These are phyloP conservation scores for Notoglanidium macrostoma DNA, from an alignment of 2,797 vertebrate genomes.

Conservation along the genomic window DNA sequence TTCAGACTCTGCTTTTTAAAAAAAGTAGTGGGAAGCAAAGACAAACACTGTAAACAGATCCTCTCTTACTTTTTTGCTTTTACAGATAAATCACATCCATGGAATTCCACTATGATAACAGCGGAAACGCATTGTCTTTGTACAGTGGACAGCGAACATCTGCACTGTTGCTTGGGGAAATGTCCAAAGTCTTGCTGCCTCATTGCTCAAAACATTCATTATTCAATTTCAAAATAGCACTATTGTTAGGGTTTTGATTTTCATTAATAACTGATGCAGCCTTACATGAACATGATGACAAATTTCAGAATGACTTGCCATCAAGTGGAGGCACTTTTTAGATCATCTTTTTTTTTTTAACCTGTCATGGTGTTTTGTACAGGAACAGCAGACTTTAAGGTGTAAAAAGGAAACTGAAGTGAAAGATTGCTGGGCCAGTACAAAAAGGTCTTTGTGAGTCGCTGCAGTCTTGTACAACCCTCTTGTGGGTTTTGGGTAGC, in stretches of 20 bases:
- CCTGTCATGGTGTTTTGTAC: not conserved
- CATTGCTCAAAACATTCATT: not conserved
- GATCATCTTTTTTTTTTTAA: not conserved
- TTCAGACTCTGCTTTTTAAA: constrained; percentile 59
- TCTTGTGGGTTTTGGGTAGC: constrained; percentile 25
- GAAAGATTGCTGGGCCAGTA: constrained; percentile 21
- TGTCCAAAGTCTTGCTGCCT: not conserved
- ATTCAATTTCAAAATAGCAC: not conserved
- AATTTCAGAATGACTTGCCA: not conserved
- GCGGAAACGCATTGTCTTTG: constrained; percentile 50
- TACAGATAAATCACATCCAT: constrained; percentile 37
- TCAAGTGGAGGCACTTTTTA: not conserved
- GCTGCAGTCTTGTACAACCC: not conserved
- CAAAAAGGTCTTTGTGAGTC: constrained; percentile 44
- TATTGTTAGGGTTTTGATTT: not conserved
- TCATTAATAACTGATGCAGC: not conserved
- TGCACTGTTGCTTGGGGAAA: not conserved
- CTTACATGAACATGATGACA: not conserved
- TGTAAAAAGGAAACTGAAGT: constrained; percentile 14
- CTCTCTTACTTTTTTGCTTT: constrained; percentile 5
- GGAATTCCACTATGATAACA: constrained; percentile 64
- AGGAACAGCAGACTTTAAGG: constrained; percentile 1
- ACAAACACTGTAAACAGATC: not conserved
- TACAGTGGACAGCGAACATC: constrained; percentile 44
- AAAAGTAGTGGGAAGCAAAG: constrained; percentile 34